Base-by-base conservation (phyloP, 2,888 invertebrate species). In the Polymixis lichenea region DNA sequence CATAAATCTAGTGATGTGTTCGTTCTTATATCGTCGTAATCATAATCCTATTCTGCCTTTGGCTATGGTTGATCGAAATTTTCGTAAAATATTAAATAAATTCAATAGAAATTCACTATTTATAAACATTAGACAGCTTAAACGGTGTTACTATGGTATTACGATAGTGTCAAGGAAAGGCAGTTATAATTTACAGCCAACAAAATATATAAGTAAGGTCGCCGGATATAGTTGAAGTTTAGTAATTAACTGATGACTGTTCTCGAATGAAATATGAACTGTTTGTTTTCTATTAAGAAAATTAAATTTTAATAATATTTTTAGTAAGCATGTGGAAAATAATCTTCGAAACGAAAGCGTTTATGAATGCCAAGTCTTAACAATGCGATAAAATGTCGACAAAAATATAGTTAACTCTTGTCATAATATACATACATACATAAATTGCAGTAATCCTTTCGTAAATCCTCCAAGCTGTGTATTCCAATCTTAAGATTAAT, bases 401-500 rank as follows among this genome's bases (percentile, higher is more conserved):
- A 11, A 32, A 43, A 28, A 55, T 13, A n/a, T 1, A 28, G 22
- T 32, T 25, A 17, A 8, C 19, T 75, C 25, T 28, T 25, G 32
- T 49, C 46, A 38, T 7, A 43, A 49, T 13, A 55, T n/a, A 55
- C n/a, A n/a, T 11, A 46, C 11, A 46, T 2, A 9, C 8, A 32
- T 32, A 32, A 32, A 32, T 32, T n/a, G n/a, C n/a, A 55, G 9
- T 9, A 19, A 61, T 15, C 32, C 49, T 32, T 61, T 19, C n/a
- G 53, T 76, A 67, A 70, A 71, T 77, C 66, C 13, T 43, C 61
- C 61, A 67, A 38, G 17, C 43, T 46, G 28, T 58, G 56, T 70
- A 75, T 22, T n/a, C 46, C 13, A 38, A 25, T 15, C 62, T 38
- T 43, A 51, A 64, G 25, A 55, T 65, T 75, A 69, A 55, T 69